Evolutionary conservation across 23 tunicate genomes (phyloP), one percentile per base, ranked within the genome.

Genomic region (Ascidia mentula): DNA sequence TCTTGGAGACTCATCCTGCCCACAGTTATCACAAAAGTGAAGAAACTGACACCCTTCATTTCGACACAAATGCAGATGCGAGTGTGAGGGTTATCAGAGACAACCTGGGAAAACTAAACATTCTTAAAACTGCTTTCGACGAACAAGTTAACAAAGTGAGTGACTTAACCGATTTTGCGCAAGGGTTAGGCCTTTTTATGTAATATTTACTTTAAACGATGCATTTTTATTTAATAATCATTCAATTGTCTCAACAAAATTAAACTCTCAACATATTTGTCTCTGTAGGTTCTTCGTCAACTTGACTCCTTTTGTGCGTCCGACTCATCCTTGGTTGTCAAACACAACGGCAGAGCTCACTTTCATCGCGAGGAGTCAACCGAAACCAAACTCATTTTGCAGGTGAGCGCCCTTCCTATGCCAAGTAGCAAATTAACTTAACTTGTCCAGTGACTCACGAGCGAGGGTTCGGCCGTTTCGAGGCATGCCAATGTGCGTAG

Each of bases 1-100:
- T 93, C 0, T 87, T 93, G 1, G 98, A 88, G 75, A 93, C 98
- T 22, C 98, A 93, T 76, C 98, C 98, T 6, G 98, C 93, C 13
- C 73, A 46, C 15, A 45, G 78, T 15, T 92, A 86, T 78, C 91
- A 92, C 76, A 83, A 87, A 36, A 79, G 73, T 24, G 87, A 92
- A n/a, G 81, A 87, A 69, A 92, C 92, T 0, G 88, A 83, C 40
- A 65, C 60, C 28, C 42, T 87, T 33, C 86, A 74, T 15, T 92
- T 82, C 72, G 81, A 77, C 0, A 78, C 86, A 45, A 86, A 92
- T 81, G 81, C 85, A 0, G 97, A 83, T 37, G 85, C 86, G 4
- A 80, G 89, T 75, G 82, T 87, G n/a, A 70, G 85, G 37, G 91
- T 77, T 35, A 77, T 92, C 32, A 36, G 86, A 34, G 85, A 87